A percentile compares a stretch with the other conserved stretches of the same genome.
Evolutionary conservation across 1,140 invertebrate genomes (phyloP).

Genomic region (Zaprionus tsacasi): DNA sequence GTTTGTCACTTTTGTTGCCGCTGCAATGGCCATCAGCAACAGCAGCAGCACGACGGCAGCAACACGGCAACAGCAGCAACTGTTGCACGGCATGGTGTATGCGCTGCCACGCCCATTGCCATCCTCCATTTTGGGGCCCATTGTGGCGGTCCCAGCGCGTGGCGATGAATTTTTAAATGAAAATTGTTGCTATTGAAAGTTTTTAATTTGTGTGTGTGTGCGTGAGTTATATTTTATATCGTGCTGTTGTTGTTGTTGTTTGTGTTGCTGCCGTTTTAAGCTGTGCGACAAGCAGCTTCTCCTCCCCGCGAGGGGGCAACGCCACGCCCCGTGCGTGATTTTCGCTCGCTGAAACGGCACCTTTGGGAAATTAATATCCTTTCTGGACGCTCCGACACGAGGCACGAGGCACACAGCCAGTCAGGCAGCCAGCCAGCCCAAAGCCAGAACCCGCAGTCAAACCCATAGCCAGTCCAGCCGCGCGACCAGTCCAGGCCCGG

Average conservation of each 20-base stretch:
- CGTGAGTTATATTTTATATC: slow-evolving; percentile 68
- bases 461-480: not conserved
- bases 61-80: slow-evolving; percentile 16
- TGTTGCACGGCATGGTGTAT: not conserved
- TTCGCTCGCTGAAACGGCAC: slow-evolving; percentile 75
- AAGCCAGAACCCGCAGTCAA: slow-evolving; percentile 24
- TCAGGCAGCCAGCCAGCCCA: too few species aligned
- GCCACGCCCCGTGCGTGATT: slow-evolving; percentile 56
- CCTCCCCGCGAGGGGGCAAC: not conserved
- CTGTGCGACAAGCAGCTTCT: slow-evolving; percentile 25
- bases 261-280: slow-evolving; percentile 36
- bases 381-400: slow-evolving; percentile 65
- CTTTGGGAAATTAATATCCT: slow-evolving; percentile 84
- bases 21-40: slow-evolving; percentile 67
- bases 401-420: slow-evolving; percentile 22
- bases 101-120: not conserved
- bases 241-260: slow-evolving; percentile 36
- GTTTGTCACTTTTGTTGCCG: slow-evolving; percentile 65
- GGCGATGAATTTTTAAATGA: slow-evolving; percentile 81
- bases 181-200: slow-evolving; percentile 82
- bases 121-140: slow-evolving; percentile 12
- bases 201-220: slow-evolving; percentile 77
- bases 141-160: slow-evolving; percentile 58
- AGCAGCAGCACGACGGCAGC: slow-evolving; percentile 31
- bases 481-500: slow-evolving; percentile 22